phyloP scores from a whole-genome alignment of 2,797 vertebrate species.

The Moxostoma hubbsi region DNA sequence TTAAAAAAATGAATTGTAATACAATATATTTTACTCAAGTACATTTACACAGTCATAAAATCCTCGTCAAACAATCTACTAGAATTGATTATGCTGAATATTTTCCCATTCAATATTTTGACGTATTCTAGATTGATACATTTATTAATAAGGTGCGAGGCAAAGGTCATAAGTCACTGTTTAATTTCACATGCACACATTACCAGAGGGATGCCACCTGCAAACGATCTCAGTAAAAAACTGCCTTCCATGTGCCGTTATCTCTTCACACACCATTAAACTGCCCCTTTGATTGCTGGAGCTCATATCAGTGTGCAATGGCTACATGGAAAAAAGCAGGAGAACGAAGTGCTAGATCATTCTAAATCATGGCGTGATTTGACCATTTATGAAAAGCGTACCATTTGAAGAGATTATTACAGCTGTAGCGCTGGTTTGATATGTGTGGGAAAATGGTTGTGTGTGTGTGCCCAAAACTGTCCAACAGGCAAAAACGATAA shows the following conservation, averaged over 20 bases:
- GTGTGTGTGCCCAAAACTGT: too few species aligned
- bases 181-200: slow-evolving; percentile 57
- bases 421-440: neutral
- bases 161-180: slow-evolving; percentile 44
- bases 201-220: too few species aligned
- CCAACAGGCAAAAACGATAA: too few species aligned
- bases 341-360: slow-evolving; percentile 71
- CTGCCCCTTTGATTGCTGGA: slow-evolving; percentile 63
- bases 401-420: slow-evolving; percentile 24
- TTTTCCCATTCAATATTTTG: neutral
- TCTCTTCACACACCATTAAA: slow-evolving; percentile 74
- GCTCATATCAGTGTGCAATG: slow-evolving; percentile 73
- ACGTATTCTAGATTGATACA: neutral
- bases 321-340: slow-evolving; percentile 64
- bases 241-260: slow-evolving; percentile 67
- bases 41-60: slow-evolving; percentile 7
- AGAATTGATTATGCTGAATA: neutral
- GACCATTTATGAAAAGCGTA: slow-evolving; percentile 44
- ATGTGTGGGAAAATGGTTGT: too few species aligned
- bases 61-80: slow-evolving; percentile 1
- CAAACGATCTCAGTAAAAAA: slow-evolving; percentile 50
- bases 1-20: neutral
- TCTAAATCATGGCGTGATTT: slow-evolving; percentile 62
- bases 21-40: neutral
- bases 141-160: neutral